Base-by-base conservation (phyloP, 2,888 invertebrate species). In the Clistopyga incitator region DNA sequence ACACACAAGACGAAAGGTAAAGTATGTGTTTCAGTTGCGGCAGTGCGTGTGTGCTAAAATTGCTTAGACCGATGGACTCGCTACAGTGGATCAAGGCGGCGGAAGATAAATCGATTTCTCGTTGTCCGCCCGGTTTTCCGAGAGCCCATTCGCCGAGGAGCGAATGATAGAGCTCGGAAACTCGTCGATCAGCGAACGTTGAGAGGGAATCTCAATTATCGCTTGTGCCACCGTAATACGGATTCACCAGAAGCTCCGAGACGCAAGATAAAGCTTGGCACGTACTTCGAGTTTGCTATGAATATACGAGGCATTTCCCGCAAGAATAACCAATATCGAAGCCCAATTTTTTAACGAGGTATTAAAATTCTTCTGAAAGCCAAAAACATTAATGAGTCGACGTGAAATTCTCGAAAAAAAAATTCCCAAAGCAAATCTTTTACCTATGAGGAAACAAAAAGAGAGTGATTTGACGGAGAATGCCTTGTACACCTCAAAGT, bases 131-230 rank as follows among this genome's bases (percentile, higher is more conserved):
- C 80, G 72, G 83, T 77, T 80, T 77, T 83, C 61, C 42, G 59
- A 72, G 68, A 47, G 56, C 71, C 64, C 47, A 76, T 71, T 70
- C 50, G 20, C 34, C 59, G 38, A 50, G 75, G 45, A 34, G 64
- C 64, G 78, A 76, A 72, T 72, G 80, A 80, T 75, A 75, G 70
- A 79, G 70, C 75, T 76, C 18, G 47, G 61, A 47, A 52, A 56
- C 34, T 75, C 79, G 82, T 85, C 82, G 83, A 85, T 85, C 83
- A 85, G 81, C 52, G 79, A 70, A 75, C 72, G 82, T 75, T 76
- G 81, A 86, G 78, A 86, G 78, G 68, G 85, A 85, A 86, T 84
- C 85, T 85, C 85, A 84, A 85, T 86, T 86, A 85, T 86, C 83
- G 76, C 76, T 78, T 84, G 82, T 85, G 82, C 72, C 78, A 78